Conservation (phyloP, 2,888 invertebrate genomes). For the Sphaeridia pumilis region DNA sequence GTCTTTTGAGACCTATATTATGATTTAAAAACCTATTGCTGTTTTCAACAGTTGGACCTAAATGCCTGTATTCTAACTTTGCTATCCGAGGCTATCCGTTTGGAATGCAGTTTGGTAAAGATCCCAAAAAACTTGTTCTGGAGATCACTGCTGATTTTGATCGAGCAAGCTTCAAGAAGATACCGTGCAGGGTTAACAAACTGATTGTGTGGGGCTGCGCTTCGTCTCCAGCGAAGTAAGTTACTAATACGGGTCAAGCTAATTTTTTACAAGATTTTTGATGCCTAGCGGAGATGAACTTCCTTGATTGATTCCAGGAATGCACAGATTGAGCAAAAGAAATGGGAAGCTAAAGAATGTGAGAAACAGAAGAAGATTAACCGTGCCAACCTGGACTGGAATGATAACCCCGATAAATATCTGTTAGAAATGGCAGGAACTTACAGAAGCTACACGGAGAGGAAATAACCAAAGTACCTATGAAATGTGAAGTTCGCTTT, state of each 20-base stretch:
- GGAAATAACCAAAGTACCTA: slow-evolving; percentile 15
- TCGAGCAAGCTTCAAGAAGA: slow-evolving; percentile 53
- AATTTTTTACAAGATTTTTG: neutral
- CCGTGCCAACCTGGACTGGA: slow-evolving; percentile 79
- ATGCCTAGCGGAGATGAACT: neutral
- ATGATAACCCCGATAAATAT: slow-evolving; percentile 89
- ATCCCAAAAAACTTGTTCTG: slow-evolving; percentile 64
- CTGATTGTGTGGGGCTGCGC: slow-evolving; percentile 82
- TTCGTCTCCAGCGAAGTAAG: slow-evolving; percentile 51
- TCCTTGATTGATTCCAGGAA: slow-evolving; percentile 46
- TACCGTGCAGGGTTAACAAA: slow-evolving; percentile 51
- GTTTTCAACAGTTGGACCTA: slow-evolving; percentile 45
- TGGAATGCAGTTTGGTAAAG: slow-evolving; percentile 68
- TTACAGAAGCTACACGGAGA: slow-evolving; percentile 25
- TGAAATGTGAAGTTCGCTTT: too few species aligned
- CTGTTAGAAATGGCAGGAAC: slow-evolving; percentile 32
- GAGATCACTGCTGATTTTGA: slow-evolving; percentile 64
- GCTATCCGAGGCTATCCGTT: slow-evolving; percentile 70
- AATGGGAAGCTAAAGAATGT: slow-evolving; percentile 80
- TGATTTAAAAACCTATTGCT: neutral
- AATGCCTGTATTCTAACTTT: slow-evolving; percentile 73
- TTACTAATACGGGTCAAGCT: neutral
- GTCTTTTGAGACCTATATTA: too few species aligned
- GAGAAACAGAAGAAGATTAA: slow-evolving; percentile 77
- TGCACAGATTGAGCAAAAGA: slow-evolving; percentile 75